Percentiles rank a stretch among this genome's conserved stretches.
Evolutionary conservation across 2,888 invertebrate genomes (phyloP).

Genomic region (Vannuccia rotundouncinata): DNA sequence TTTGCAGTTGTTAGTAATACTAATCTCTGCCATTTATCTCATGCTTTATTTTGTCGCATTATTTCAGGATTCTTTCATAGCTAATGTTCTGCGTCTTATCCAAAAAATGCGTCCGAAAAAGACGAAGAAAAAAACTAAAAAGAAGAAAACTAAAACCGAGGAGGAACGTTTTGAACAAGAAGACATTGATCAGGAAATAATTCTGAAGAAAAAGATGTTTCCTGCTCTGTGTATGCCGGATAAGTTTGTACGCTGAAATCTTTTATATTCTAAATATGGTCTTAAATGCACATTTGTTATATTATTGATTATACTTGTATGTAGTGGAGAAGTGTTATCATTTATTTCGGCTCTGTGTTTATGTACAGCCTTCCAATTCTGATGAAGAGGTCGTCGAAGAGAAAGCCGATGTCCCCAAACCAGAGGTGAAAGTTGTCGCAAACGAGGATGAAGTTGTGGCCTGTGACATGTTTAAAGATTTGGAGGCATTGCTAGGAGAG

Average conservation of each 20-base stretch:
- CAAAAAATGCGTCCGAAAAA: constrained; percentile 74
- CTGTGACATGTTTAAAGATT: constrained; percentile 55
- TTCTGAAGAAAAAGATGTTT: constrained; percentile 50
- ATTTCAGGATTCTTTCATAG: constrained; percentile 84
- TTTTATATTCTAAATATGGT: no score
- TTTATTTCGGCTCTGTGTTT: no score
- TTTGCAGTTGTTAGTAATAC: no score
- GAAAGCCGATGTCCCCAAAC: constrained; percentile 37
- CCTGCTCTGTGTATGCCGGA: constrained; percentile 57
- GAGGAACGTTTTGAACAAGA: constrained; percentile 41
- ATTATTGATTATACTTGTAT: no score
- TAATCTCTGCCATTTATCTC: no score
- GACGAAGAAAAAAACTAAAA: constrained; percentile 43
- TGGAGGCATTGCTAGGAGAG: constrained; percentile 54
- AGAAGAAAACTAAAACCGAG: constrained; percentile 42
- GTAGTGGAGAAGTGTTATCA: no score
- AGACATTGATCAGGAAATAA: neutral
- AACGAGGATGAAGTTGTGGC: constrained; percentile 47
- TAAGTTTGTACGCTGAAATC: no score
- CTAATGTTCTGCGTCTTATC: constrained; percentile 84
- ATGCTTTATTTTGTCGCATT: no score
- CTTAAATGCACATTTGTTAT: no score
- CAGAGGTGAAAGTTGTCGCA: constrained; percentile 29
- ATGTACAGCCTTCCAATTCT: neutral
- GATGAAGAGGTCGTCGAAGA: constrained; percentile 40